Base-by-base conservation (phyloP, 2,888 invertebrate genomes). In the Drosophila siamana region DNA sequence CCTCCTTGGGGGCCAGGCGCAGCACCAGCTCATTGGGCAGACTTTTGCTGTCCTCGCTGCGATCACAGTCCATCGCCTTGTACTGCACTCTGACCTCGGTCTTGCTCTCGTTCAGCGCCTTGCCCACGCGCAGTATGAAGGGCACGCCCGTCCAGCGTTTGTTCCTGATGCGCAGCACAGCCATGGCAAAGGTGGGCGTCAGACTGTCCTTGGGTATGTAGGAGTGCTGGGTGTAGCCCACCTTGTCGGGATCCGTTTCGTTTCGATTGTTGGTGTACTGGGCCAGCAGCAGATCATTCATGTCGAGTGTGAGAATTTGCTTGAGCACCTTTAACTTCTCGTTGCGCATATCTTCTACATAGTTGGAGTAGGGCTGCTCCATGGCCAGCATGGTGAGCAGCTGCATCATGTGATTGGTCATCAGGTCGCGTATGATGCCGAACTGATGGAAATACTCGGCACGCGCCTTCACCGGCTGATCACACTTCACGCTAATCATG, bases 321-420 rank as follows among this genome's bases (percentile, higher is more conserved):
- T 54, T 73, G 0, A 85, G 69, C 0, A 86, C 55, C 43, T 69
- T 80, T 4, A 84, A 7, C 6, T 70, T 66, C 46, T 88, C 88
- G 24, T 65, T 40, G 0, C 84, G 57, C 66, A 84, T 5, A 2
- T 86, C 87, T 8, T 85, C 88, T 5, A 70, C 69, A 7, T 22
- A 26, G 40, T 72, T 86, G n/a, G 66, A 28, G 52, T 72, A 84
- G 0, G 84, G 84, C 61, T 88, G 78, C 2, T 85, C 84, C 38
- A 85, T 76, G 24, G 81, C 28, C 30, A 85, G 46, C 78, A 86
- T 55, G 0, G 76, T 51, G 11, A 85, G 28, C 26, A 84, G n/a
- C 51, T 72, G 76, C 76, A 86, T 71, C 87, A 85, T 88, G 19
- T 80, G 41, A 22, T 80, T 88, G 16, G 78, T 70, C 76, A 85